A percentile compares a stretch with the other conserved stretches of the same genome.
These are phyloP conservation scores for Anguilla anguilla DNA, from an alignment of 2,797 vertebrate genomes.

Conservation along the genomic window DNA sequence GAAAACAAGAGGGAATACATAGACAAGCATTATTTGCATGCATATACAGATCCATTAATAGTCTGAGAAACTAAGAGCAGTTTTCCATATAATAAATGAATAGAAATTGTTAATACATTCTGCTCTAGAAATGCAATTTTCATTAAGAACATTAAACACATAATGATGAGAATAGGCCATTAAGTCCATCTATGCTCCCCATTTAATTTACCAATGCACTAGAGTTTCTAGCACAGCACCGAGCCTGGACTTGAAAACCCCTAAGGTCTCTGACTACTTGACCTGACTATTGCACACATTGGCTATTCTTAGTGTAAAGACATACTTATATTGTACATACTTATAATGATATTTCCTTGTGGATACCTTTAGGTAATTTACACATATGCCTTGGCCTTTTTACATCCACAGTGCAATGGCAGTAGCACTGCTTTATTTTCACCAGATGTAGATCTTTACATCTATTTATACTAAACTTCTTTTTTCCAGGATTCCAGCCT, in stretches of 20 bases:
- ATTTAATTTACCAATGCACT: too few species aligned
- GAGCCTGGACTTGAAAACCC: too few species aligned
- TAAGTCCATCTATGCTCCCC: too few species aligned
- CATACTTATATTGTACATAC: too few species aligned
- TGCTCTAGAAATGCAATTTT: background rate
- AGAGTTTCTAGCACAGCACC: too few species aligned
- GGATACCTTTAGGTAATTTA: too few species aligned
- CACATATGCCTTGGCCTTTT: background rate
- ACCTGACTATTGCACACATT: too few species aligned
- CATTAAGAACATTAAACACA: background rate
- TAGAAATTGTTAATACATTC: background rate
- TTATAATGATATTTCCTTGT: too few species aligned
- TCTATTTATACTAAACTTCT: background rate
- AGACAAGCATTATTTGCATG: background rate
- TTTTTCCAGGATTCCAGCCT: background rate
- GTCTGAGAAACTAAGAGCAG: background rate
- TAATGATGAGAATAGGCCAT: too few species aligned
- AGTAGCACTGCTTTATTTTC: background rate
- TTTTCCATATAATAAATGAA: background rate
- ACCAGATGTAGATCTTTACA: background rate
- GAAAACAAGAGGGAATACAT: constrained; percentile 14
- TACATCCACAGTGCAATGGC: background rate
- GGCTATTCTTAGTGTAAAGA: too few species aligned
- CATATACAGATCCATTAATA: background rate
- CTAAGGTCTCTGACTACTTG: too few species aligned